phyloP scores from a whole-genome alignment of 2,113 vertebrate genomes.

The Lathamus discolor region DNA sequence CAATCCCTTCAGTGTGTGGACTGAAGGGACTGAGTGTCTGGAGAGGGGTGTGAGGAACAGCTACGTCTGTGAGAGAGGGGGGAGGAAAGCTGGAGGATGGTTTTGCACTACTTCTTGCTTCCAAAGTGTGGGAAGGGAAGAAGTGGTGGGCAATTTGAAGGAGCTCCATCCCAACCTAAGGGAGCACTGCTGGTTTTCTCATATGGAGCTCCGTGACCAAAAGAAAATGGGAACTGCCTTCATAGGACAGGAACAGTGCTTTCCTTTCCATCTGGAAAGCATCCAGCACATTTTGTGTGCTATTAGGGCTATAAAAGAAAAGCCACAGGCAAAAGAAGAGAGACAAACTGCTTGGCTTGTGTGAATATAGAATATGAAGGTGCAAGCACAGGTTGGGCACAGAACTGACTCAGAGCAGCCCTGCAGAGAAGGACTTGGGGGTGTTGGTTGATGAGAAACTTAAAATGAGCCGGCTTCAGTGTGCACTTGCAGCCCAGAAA shows the following conservation, averaged over 20 bases:
- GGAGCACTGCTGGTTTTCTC: background rate
- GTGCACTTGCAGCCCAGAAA: background rate
- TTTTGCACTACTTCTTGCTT: background rate
- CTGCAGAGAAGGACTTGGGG: background rate
- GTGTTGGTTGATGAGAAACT: background rate
- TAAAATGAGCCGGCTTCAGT: background rate
- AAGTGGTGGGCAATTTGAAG: background rate
- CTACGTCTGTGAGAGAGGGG: background rate
- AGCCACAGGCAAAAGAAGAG: background rate
- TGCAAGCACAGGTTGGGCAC: background rate
- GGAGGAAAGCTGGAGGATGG: background rate
- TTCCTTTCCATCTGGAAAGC: background rate
- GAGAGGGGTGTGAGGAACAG: background rate
- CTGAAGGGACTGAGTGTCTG: background rate
- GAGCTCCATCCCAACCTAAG: background rate
- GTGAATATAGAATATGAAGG: background rate
- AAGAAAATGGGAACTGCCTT: background rate
- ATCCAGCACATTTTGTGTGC: background rate
- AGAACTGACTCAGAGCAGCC: background rate
- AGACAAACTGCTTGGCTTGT: background rate
- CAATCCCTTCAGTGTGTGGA: background rate
- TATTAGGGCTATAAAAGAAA: background rate
- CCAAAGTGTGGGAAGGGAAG: background rate
- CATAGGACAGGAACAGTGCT: background rate
- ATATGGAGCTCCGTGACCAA: background rate